Conservation (phyloP, 2,797 vertebrate genomes). For the Telmatherina bonti region DNA sequence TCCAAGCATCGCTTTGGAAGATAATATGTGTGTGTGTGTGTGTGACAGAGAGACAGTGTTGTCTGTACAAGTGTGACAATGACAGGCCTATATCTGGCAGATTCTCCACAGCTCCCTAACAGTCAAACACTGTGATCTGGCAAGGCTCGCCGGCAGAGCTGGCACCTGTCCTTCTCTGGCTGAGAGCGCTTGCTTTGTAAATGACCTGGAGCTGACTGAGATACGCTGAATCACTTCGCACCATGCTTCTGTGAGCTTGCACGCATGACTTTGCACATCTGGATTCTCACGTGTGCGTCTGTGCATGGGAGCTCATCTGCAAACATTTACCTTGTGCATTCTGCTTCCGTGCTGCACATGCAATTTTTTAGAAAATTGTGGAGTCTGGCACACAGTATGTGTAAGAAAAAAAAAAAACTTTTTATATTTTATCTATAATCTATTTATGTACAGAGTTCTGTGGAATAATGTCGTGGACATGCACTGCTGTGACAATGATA, state of each 20-base stretch:
- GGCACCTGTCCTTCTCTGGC: slow-evolving; percentile 77
- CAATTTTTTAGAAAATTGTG: slow-evolving; percentile 11
- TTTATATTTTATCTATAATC: slow-evolving; percentile 55
- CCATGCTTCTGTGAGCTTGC: slow-evolving; percentile 52
- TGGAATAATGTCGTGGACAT: slow-evolving; percentile 1
- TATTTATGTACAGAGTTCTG: slow-evolving; percentile 31
- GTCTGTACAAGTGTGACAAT: slow-evolving; percentile 56
- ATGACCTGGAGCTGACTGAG: slow-evolving; percentile 78
- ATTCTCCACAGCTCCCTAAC: slow-evolving; percentile 69
- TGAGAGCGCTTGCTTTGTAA: slow-evolving; percentile 70
- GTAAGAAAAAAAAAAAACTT: slow-evolving; percentile 36
- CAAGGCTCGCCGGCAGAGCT: slow-evolving; percentile 67
- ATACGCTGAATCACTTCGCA: slow-evolving; percentile 65
- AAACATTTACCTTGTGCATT: slow-evolving; percentile 55
- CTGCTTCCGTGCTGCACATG: slow-evolving; percentile 21
- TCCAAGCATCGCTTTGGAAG: slow-evolving; percentile 67
- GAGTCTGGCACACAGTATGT: not conserved
- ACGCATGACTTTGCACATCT: slow-evolving; percentile 73
- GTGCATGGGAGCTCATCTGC: slow-evolving; percentile 37
- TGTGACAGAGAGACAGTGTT: slow-evolving; percentile 26
- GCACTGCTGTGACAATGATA: slow-evolving; percentile 17
- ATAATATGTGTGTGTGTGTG: slow-evolving; percentile 49
- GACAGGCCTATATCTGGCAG: slow-evolving; percentile 72
- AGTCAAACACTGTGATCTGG: slow-evolving; percentile 78
- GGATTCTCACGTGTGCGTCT: slow-evolving; percentile 37